Base-by-base conservation (phyloP, 2,797 vertebrate genomes). In the Chrysolophus pictus region DNA sequence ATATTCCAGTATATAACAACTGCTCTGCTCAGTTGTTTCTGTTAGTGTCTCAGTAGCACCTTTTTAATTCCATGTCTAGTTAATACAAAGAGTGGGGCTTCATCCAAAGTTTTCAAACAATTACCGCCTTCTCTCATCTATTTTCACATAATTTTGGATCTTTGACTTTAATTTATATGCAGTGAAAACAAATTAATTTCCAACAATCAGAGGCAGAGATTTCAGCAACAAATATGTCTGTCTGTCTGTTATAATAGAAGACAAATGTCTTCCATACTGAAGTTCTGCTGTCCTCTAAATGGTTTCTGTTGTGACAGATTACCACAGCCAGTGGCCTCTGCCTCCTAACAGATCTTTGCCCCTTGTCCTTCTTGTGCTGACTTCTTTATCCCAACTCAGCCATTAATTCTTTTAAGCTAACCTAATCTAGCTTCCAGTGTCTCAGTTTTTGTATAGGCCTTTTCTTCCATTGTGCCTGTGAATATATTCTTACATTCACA, bases 301-400 rank as follows among this genome's bases (percentile, higher is more conserved):
- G 2, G 6, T 63, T 58, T 58, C 42, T 31, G 41, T 29, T 69
- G 21, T 53, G 31, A 24, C 35, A 11, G 67, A 24, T 12, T 19
- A 63, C 0, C 0, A 4, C 37, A 41, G 11, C 6, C 42, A 56
- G 31, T 53, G 62, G 14, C 42, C 23, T 67, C 4, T 29, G 29
- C 29, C 26, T 73, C 49, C 22, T 46, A 35, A 18, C 10, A n/a
- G 47, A 56, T 47, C 11, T 17, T 74, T 10, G 23, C 3, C 6
- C 10, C 10, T 82, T 24, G 37, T 42, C 44, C 23, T 75, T 37
- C 47, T 55, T 41, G 26, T 14, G 39, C 23, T 35, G 17, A 39
- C 3, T 46, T 87, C 16, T 28, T 81, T 53, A 53, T 33, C 78
- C 26, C 31, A 33, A 44, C 35, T n/a, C 22, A 60, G 14, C 28